A percentile compares a stretch with the other conserved stretches of the same genome.
phyloP scores from a whole-genome alignment of 2,797 vertebrate species.

The Gymnoscopelus braueri region DNA sequence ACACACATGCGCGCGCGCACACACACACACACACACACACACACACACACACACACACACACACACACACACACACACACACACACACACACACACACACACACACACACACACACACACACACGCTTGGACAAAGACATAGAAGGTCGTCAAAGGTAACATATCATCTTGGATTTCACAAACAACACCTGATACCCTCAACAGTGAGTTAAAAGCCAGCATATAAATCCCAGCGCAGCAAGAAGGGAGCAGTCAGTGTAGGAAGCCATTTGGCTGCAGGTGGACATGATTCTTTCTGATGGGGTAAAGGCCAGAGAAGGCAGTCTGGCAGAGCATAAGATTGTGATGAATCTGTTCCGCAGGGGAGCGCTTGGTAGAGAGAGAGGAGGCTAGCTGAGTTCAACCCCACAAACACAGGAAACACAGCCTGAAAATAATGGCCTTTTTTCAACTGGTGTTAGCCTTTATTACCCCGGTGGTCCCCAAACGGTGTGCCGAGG shows the following conservation, averaged over 20 bases:
- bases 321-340: not conserved
- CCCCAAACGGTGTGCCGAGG: no score
- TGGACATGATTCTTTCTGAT: slow-evolving; percentile 42
- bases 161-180: slow-evolving; percentile 19
- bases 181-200: slow-evolving; percentile 20
- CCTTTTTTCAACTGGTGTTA: not conserved
- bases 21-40: not conserved
- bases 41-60: slow-evolving; percentile 12
- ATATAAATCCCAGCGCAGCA: slow-evolving; percentile 40
- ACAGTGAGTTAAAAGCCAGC: slow-evolving; percentile 16
- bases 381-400: slow-evolving; percentile 9
- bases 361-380: slow-evolving; percentile 38
- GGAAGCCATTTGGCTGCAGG: slow-evolving; percentile 55
- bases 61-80: not conserved
- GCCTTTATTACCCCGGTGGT: no score
- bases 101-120: slow-evolving; percentile 2
- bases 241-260: slow-evolving; percentile 13
- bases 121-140: not conserved
- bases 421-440: not conserved
- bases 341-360: slow-evolving; percentile 16
- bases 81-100: slow-evolving; percentile 5
- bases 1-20: not conserved
- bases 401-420: slow-evolving; percentile 8
- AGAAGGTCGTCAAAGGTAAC: not conserved
- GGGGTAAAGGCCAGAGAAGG: slow-evolving; percentile 40